Percentiles rank a stretch among this genome's conserved stretches.
phyloP scores from a whole-genome alignment of 2,113 vertebrate genomes.

The Brachyistius frenatus region DNA sequence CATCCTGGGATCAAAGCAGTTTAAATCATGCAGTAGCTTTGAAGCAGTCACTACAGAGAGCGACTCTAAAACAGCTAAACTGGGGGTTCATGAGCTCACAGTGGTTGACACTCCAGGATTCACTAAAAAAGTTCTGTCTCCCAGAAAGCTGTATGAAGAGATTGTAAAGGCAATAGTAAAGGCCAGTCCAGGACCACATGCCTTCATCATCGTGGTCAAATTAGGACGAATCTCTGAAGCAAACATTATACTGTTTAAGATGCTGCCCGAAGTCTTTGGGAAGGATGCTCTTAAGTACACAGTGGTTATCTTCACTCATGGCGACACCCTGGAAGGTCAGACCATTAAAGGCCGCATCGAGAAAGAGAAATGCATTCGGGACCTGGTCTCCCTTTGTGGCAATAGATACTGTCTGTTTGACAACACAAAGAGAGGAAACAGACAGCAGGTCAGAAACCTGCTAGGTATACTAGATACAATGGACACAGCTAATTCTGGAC shows the following conservation, averaged over 20 bases:
- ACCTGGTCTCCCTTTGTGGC: background rate
- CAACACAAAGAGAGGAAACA: background rate
- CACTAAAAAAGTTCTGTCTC: background rate
- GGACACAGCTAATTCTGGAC: background rate
- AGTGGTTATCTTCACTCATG: too few species aligned
- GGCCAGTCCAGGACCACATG: slow-evolving; percentile 11
- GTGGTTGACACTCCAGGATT: slow-evolving; percentile 36
- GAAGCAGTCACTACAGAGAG: background rate
- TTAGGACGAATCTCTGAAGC: background rate
- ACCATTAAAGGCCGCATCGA: too few species aligned
- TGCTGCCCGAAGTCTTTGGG: background rate
- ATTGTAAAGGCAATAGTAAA: background rate
- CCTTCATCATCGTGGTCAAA: slow-evolving; percentile 17
- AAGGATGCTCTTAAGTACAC: too few species aligned
- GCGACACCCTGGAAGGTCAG: too few species aligned
- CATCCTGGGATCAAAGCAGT: background rate
- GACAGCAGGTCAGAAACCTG: slow-evolving; percentile 5
- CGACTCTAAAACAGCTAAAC: background rate
- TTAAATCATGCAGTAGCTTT: background rate
- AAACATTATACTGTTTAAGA: background rate
- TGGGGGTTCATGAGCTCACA: background rate
- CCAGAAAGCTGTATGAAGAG: background rate
- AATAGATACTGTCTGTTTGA: slow-evolving; percentile 17
- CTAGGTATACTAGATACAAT: slow-evolving; percentile 12
- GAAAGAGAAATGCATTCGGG: too few species aligned